These are phyloP conservation scores for Microcebus murinus DNA, from an alignment of 2,113 vertebrate species.

Conservation along the genomic window DNA sequence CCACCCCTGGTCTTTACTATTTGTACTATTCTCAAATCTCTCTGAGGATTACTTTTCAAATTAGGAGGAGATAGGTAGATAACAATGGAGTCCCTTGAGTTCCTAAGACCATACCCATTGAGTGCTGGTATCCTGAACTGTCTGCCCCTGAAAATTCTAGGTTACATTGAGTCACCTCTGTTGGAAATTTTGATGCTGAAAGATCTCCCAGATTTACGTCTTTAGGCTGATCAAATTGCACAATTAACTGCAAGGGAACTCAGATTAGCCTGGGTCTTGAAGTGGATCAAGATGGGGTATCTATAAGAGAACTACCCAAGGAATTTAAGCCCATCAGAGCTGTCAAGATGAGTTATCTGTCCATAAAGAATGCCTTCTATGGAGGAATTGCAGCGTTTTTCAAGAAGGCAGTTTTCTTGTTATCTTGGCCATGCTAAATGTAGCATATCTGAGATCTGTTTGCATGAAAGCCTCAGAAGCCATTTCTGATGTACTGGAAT, in stretches of 20 bases:
- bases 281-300: not conserved
- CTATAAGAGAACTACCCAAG: constrained; percentile 1
- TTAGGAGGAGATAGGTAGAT: not conserved
- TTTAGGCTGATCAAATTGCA: constrained; percentile 62
- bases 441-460: not conserved
- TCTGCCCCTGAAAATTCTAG: constrained; percentile 3
- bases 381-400: not conserved
- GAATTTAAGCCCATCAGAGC: constrained; percentile 60
- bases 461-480: constrained; percentile 48
- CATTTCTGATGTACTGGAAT: constrained; percentile 48
- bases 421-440: constrained; percentile 44
- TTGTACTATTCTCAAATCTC: not conserved
- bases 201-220: constrained; percentile 45
- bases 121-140: not conserved
- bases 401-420: constrained; percentile 39
- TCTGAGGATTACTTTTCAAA: constrained; percentile 19
- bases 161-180: constrained; percentile 48
- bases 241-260: constrained; percentile 50
- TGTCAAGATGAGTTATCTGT: constrained; percentile 62
- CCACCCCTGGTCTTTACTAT: not conserved
- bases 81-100: not conserved
- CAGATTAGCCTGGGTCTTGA: constrained; percentile 17
- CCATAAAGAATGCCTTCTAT: constrained; percentile 59
- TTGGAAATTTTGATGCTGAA: constrained; percentile 68
- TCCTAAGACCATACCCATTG: not conserved